These are phyloP conservation scores for Pontoporia blainvillei DNA, from an alignment of 2,113 vertebrate species.

Conservation along the genomic window DNA sequence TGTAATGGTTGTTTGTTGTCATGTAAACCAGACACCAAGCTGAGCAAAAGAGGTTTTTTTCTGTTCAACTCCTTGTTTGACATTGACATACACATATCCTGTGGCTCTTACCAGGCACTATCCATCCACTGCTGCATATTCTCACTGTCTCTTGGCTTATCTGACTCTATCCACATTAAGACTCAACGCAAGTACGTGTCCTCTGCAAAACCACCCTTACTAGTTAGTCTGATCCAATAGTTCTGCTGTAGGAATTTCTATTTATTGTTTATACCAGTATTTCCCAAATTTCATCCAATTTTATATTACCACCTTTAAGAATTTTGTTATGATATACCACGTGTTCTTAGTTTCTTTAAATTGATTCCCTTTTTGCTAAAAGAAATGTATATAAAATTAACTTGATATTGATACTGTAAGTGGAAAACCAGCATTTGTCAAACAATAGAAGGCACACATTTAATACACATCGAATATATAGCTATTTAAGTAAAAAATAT, in stretches of 20 bases:
- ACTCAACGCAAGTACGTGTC: neutral
- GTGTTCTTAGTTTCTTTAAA: conserved; percentile 13
- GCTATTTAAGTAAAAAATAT: neutral
- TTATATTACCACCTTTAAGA: neutral
- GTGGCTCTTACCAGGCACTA: neutral
- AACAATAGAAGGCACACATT: neutral
- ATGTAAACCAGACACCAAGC: neutral
- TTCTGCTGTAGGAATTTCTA: neutral
- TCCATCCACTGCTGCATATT: neutral
- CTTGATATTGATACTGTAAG: neutral
- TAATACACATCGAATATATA: neutral
- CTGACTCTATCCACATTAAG: neutral
- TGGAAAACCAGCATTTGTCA: neutral
- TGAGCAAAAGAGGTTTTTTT: neutral
- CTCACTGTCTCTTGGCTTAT: neutral
- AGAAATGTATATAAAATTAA: conserved; percentile 5
- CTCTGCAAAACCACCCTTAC: neutral
- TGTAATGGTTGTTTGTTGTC: neutral
- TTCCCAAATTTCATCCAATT: neutral
- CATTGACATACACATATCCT: neutral
- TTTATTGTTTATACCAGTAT: neutral
- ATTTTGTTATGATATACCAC: neutral
- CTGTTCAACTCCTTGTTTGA: neutral
- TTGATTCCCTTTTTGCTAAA: neutral
- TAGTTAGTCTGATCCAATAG: neutral